Conservation (phyloP, 2,113 vertebrate species). For the Zootoca vivipara region DNA sequence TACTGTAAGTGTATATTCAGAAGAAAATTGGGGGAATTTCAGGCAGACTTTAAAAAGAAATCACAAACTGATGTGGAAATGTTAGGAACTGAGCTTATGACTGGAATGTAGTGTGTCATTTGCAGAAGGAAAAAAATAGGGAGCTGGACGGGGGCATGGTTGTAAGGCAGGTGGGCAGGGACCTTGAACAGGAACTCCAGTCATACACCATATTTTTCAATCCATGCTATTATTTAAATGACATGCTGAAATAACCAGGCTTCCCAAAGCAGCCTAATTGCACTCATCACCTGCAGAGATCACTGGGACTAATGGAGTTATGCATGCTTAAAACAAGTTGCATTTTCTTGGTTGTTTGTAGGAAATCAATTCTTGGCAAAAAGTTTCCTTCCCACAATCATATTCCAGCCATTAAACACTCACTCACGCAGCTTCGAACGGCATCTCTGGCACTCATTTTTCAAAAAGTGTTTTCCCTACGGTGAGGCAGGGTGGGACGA, state of each 20-base stretch:
- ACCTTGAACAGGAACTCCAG: background rate
- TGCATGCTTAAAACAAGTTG: slow-evolving; percentile 48
- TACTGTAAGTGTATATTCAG: too few relatives aligned
- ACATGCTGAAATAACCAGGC: slow-evolving; percentile 14
- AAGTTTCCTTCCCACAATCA: slow-evolving; percentile 49
- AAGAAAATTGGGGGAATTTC: too few relatives aligned
- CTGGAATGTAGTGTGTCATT: too few relatives aligned
- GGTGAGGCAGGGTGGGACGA: background rate
- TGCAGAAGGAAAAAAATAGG: too few relatives aligned
- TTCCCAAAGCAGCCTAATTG: slow-evolving; percentile 16
- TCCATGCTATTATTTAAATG: slow-evolving; percentile 2
- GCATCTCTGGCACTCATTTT: background rate
- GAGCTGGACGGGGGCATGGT: background rate
- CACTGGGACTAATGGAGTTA: slow-evolving; percentile 67
- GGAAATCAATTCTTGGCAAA: slow-evolving; percentile 65
- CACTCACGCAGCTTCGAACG: slow-evolving; percentile 63
- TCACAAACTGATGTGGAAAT: too few relatives aligned
- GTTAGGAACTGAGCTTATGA: too few relatives aligned
- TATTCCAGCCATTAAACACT: slow-evolving; percentile 62
- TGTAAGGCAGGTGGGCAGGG: too few relatives aligned
- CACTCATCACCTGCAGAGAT: slow-evolving; percentile 25
- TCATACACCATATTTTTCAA: background rate
- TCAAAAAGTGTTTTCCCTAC: background rate
- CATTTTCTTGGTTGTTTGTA: slow-evolving; percentile 59
- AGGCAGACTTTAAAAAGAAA: too few relatives aligned